Base-by-base conservation (phyloP, 2,888 invertebrate genomes). In the Dryocosmus kuriphilus region DNA sequence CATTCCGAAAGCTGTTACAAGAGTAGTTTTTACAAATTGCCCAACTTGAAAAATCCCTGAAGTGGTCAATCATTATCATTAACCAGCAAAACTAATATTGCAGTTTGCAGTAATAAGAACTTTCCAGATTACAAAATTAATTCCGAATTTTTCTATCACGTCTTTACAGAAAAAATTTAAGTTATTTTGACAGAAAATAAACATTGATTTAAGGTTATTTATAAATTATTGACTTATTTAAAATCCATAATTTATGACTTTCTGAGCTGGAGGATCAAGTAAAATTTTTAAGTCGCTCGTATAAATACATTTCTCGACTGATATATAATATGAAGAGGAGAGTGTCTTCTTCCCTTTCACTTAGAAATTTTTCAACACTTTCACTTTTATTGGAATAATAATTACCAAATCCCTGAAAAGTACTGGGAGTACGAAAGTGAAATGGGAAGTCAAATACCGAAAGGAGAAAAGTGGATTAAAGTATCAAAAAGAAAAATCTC, bases 331-430 rank as follows among this genome's bases (percentile, higher is more conserved):
- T 65, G 46, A 71, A 71, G 30, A 71, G 71, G 71, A 71, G 71
- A 71, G 71, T 71, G 51, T 71, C 51, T 71, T 71, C 71, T 71
- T 71, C 71, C 71, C 71, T 71, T 71, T 71, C 71, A 71, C 71
- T 71, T 71, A 71, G 71, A 71, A 71, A 71, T 71, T 71, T 71
- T 71, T 71, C 51, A 71, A 71, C 71, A 71, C 71, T 71, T 71
- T 71, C 71, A 71, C 71, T 71, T 71, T 71, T 71, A 71, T 71
- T 71, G 71, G 71, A 71, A 71, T 71, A 71, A 71, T 71, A 71
- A 71, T n/a, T 71, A 71, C 71, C 51, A 51, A 71, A 71, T 71
- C 51, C 71, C 51, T 51, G 71, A 71, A 71, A 71, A 71, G 51
- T 32, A 71, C 71, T 71, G 71, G 30, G 24, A 71, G 30, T 71